phyloP scores from a whole-genome alignment of 1,140 invertebrate genomes.

The Lerema accius region DNA sequence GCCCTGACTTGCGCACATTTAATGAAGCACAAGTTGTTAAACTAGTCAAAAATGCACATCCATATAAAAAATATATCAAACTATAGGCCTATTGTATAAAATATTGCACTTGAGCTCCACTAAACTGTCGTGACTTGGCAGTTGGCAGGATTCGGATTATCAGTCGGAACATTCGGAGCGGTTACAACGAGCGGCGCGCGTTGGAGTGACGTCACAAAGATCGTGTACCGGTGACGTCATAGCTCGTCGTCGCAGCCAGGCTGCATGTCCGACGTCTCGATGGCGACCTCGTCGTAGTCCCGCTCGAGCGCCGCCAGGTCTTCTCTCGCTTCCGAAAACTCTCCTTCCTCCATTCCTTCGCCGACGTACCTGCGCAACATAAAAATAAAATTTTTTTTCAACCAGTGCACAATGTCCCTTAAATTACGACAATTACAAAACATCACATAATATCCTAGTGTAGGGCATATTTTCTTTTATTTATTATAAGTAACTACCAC shows the following conservation, averaged over 20 bases:
- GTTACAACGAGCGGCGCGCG: constrained; percentile 7
- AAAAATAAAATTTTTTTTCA: constrained; percentile 2
- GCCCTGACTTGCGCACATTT: not conserved
- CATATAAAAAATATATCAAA: no score
- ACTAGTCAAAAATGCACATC: no score
- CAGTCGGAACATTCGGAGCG: no score
- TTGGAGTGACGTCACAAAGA: constrained; percentile 18
- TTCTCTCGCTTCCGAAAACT: constrained; percentile 90
- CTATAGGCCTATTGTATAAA: no score
- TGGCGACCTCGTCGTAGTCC: constrained; percentile 75
- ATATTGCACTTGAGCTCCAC: no score
- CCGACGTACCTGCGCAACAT: constrained; percentile 84
- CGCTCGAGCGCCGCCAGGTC: constrained; percentile 85
- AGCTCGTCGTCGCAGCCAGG: constrained; percentile 68
- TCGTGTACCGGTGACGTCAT: constrained; percentile 39
- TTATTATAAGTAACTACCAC: no score
- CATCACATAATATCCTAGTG: no score
- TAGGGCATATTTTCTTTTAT: no score
- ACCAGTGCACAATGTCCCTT: no score
- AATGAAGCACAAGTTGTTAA: no score
- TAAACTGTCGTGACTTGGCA: not conserved
- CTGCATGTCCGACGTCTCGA: constrained; percentile 69
- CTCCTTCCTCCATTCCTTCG: constrained; percentile 91
- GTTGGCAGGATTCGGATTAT: no score
- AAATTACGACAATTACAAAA: no score